Conservation (phyloP, 2,113 vertebrate genomes). For the Malurus cyaneus region DNA sequence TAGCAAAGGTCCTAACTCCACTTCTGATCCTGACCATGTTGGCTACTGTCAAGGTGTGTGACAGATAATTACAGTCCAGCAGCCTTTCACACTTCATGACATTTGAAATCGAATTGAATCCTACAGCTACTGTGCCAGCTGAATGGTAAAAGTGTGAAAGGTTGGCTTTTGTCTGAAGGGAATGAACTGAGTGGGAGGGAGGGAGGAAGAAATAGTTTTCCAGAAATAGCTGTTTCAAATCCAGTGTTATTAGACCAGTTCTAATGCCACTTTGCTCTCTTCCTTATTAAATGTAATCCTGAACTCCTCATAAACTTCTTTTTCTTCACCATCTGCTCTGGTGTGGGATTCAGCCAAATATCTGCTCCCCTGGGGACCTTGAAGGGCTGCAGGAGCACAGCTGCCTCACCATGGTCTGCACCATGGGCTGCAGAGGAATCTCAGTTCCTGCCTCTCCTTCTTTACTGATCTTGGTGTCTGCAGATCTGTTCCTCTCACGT, state of each 20-base stretch:
- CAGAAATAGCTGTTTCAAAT: neutral
- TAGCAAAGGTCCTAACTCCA: neutral
- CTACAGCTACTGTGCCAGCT: neutral
- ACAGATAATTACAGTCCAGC: neutral
- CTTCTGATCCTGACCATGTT: neutral
- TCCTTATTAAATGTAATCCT: neutral
- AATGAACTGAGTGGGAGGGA: neutral
- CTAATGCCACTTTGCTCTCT: neutral
- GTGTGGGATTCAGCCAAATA: neutral
- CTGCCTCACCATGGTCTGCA: neutral
- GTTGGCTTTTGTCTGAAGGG: neutral
- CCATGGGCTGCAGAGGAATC: rapidly evolving
- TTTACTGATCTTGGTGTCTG: neutral
- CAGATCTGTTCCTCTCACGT: neutral
- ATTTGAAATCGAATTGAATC: neutral
- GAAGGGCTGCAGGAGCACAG: neutral
- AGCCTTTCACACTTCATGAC: neutral
- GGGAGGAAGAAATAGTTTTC: neutral
- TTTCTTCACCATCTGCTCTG: neutral
- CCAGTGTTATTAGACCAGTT: neutral
- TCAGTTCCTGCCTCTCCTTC: neutral
- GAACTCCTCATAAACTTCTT: neutral
- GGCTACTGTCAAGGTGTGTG: neutral
- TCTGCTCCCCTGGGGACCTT: neutral
- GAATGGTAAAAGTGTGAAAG: neutral